These are phyloP conservation scores for Coregonus clupeaformis DNA, from an alignment of 2,113 vertebrate species.

Conservation along the genomic window DNA sequence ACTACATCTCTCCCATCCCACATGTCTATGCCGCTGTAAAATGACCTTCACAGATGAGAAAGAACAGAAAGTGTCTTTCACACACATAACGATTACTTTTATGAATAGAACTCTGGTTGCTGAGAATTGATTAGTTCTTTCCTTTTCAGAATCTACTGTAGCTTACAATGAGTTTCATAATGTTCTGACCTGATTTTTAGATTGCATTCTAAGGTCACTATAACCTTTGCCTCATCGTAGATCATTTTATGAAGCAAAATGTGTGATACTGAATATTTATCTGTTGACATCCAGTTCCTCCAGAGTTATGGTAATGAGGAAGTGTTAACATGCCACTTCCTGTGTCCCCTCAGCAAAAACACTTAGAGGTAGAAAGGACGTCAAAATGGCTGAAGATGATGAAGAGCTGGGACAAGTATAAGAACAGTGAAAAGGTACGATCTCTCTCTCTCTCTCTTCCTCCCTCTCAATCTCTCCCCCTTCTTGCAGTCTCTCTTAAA, in stretches of 20 bases:
- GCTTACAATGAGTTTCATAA: no score
- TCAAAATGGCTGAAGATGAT: conserved; percentile 98
- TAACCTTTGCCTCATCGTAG: no score
- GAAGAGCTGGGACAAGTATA: conserved; percentile 98
- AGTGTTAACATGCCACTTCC: conserved; percentile 20
- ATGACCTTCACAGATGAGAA: not conserved
- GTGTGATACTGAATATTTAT: no score
- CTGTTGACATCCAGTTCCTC: not conserved
- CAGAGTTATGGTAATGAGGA: not conserved
- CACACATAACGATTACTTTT: not conserved
- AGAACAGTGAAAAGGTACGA: conserved; percentile 93
- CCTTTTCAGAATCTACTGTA: no score
- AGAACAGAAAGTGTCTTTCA: not conserved
- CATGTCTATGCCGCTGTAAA: not conserved
- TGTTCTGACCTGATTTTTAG: not conserved
- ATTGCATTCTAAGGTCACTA: not conserved
- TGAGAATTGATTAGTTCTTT: not conserved
- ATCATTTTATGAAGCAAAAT: no score
- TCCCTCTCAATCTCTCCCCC: not conserved
- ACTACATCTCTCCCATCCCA: no score
- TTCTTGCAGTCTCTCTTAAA: not conserved
- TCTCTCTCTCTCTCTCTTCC: conserved; percentile 3
- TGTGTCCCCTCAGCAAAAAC: conserved; percentile 83
- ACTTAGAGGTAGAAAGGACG: conserved; percentile 89
- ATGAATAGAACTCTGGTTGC: not conserved